Conservation (phyloP, 2,113 vertebrate species). For the Columbina picui region DNA sequence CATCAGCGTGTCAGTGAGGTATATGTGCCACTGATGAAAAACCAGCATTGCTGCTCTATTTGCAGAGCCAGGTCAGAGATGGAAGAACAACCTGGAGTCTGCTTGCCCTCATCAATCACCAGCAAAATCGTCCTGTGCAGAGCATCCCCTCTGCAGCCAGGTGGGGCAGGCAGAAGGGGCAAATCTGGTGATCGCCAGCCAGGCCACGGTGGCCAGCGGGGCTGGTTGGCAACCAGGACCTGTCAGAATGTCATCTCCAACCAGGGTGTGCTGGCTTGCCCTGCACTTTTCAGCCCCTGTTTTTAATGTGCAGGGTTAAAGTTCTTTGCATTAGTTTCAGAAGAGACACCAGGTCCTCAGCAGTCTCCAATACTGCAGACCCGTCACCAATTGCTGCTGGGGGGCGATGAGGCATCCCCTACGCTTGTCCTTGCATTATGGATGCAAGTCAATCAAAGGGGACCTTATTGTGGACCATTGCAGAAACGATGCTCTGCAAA, state of each 20-base stretch:
- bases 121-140: not conserved
- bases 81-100: not conserved
- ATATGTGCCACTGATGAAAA: rapidly evolving
- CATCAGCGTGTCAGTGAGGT: not conserved
- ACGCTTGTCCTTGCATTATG: rapidly evolving
- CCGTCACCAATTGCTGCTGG: not conserved
- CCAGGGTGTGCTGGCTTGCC: rapidly evolving
- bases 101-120: not conserved
- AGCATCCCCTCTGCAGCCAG: rapidly evolving
- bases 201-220: rapidly evolving
- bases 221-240: not conserved
- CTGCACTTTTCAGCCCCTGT: not conserved
- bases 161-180: not conserved
- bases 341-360: not conserved
- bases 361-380: not conserved
- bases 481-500: not conserved
- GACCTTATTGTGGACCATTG: not conserved
- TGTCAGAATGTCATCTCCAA: not conserved
- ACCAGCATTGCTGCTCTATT: not conserved
- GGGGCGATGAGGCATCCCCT: not conserved
- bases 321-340: not conserved
- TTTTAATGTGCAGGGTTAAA: not conserved
- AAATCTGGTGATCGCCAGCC: rapidly evolving
- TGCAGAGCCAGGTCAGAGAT: not conserved
- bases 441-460: not conserved